Percentiles rank a stretch among this genome's conserved stretches.
These are phyloP conservation scores for Phengaris arion DNA, from an alignment of 2,888 invertebrate species.

Conservation along the genomic window DNA sequence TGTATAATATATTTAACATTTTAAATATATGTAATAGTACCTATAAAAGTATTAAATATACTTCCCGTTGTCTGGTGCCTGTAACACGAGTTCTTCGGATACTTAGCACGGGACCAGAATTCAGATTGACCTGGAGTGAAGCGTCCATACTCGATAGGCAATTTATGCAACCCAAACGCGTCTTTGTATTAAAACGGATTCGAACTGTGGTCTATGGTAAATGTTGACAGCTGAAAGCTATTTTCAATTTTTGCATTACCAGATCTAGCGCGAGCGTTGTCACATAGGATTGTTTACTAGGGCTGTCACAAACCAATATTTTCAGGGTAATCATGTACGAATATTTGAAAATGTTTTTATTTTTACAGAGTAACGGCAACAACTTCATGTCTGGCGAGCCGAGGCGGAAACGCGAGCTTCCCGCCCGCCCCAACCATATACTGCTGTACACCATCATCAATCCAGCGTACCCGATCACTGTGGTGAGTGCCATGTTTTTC, in stretches of 20 bases:
- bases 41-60: no score
- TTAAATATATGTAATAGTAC: no score
- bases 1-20: no score
- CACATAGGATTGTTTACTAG: neutral
- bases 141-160: no score
- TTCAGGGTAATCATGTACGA: neutral
- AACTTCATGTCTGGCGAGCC: conserved; percentile 81
- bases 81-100: no score
- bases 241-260: neutral
- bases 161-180: no score
- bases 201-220: no score
- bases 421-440: conserved; percentile 96
- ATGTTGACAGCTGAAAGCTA: neutral
- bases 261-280: no score
- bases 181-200: no score
- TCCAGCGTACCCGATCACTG: conserved; percentile 99
- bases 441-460: conserved; percentile 98
- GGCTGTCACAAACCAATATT: neutral
- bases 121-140: no score
- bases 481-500: conserved; percentile 85
- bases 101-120: no score
- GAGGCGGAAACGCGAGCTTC: conserved; percentile 88
- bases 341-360: conserved; percentile 22
- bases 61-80: no score
- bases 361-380: conserved; percentile 74